A percentile compares a stretch with the other conserved stretches of the same genome.
Conservation (phyloP, 2,888 invertebrate genomes). For the Tupiocoris notatus region DNA sequence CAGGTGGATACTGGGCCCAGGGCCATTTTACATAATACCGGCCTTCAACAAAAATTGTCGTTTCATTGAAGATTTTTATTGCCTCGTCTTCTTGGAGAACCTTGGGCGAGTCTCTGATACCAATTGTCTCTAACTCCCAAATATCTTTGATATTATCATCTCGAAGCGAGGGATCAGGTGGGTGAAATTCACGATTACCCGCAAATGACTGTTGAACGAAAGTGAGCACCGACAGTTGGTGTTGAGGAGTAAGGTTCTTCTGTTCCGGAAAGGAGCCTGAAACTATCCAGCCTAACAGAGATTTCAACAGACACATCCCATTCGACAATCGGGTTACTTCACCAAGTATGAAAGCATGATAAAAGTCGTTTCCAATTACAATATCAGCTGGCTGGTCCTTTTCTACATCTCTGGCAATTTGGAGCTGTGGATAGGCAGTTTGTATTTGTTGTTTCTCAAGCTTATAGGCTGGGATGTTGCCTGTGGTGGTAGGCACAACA, state of each 20-base stretch:
- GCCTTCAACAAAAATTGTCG: background rate
- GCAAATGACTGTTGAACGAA: background rate
- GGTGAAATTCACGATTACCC: background rate
- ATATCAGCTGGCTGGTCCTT: conserved; percentile 14
- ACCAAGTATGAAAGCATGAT: conserved; percentile 8
- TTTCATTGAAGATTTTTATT: conserved; percentile 13
- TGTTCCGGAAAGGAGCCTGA: background rate
- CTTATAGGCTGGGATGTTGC: background rate
- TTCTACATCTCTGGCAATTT: too few species aligned
- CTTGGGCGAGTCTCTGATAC: background rate
- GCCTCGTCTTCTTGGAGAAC: background rate
- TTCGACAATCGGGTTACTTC: background rate
- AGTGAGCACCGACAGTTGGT: background rate
- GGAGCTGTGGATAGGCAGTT: background rate
- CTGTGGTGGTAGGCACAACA: background rate
- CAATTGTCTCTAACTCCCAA: conserved; percentile 1
- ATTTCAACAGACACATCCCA: conserved; percentile 2
- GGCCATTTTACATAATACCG: conserved; percentile 23
- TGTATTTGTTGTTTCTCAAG: background rate
- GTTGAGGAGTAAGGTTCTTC: background rate
- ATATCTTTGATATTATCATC: background rate
- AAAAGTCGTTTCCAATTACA: conserved; percentile 14
- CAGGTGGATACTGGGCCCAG: conserved; percentile 2
- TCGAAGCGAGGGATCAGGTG: background rate
- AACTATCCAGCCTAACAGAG: conserved; percentile 21